Base-by-base conservation (phyloP, 2,888 invertebrate genomes). In the Heliconius sara region DNA sequence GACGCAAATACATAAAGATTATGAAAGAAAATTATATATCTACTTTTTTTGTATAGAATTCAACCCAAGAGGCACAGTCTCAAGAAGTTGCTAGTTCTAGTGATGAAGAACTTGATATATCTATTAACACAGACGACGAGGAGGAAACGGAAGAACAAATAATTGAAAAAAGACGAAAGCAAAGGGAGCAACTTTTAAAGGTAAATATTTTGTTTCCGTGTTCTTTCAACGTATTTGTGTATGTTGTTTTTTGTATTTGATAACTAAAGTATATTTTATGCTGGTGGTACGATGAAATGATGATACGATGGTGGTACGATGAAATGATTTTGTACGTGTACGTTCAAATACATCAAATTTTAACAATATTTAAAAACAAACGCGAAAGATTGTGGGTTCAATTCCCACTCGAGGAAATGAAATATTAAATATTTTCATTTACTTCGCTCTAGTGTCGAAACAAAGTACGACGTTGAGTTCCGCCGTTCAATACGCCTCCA, bases 91-190 rank as follows among this genome's bases (percentile, higher is more conserved):
- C 96, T 2, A 97, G 96, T 85, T 97, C 96, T 5, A 97, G 96
- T 83, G 97, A 97, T 83, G 97, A 97, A 83, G 97, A 97, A 82
- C 95, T 96, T 6, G 96, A 97, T 87, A 95, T 97, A 79, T 97
- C 98, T 85, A 97, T 98, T 78, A 97, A 97, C 86, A 96, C 98
- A 27, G 96, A 97, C 71, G 97, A 97, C 81, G 98, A 98, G 81
- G 98, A 98, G 83, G 98, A 99, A 90, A 98, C 98, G 86, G 99
- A 99, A 88, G 98, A 99, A 89, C 97, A 97, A 85, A 98, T 99
- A 85, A 99, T 99, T 89, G 98, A 99, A 89, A 96, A 96, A 88
- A 96, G 98, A 84, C 96, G 99, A 82, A 97, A 98, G 88, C 97
- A 98, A 87, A 95, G 99, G 66, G 98, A 99, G 91, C 98, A 98